Percentiles rank a stretch among this genome's conserved stretches.
Evolutionary conservation across 2,113 vertebrate genomes (phyloP).

Genomic region (Salvator merianae): DNA sequence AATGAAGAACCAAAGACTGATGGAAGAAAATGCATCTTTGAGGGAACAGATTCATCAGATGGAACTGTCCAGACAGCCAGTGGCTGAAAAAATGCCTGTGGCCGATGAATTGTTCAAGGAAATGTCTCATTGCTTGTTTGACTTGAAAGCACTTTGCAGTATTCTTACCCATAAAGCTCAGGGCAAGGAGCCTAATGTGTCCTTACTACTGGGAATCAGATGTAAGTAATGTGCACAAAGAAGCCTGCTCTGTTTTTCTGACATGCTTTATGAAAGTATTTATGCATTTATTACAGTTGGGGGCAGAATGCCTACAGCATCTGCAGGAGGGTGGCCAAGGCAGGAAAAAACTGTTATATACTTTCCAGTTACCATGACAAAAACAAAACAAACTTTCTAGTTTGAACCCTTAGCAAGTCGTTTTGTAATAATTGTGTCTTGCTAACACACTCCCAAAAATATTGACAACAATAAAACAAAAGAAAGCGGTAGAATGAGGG

Average conservation of each 20-base stretch:
- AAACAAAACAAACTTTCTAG: neutral
- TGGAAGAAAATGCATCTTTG: constrained; percentile 69
- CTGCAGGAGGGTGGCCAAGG: no score
- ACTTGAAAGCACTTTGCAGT: constrained; percentile 92
- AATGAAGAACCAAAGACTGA: constrained; percentile 76
- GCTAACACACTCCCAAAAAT: neutral
- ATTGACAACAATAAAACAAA: neutral
- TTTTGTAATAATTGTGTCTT: neutral
- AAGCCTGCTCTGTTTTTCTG: constrained; percentile 20
- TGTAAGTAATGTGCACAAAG: constrained; percentile 78
- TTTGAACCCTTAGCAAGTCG: neutral
- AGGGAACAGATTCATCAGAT: constrained; percentile 62
- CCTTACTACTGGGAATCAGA: constrained; percentile 90
- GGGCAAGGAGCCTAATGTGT: constrained; percentile 93
- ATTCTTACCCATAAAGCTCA: constrained; percentile 91
- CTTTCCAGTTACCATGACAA: neutral
- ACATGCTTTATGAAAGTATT: neutral
- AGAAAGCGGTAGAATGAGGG: no score
- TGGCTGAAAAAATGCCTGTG: constrained; percentile 74
- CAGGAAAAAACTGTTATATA: neutral
- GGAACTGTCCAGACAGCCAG: constrained; percentile 62
- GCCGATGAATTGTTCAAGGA: constrained; percentile 87
- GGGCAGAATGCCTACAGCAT: no score
- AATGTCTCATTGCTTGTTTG: constrained; percentile 91
- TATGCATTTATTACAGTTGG: neutral